Percentiles rank a stretch among this genome's conserved stretches.
Conservation (phyloP, 2,888 invertebrate genomes). For the Pocota personata region DNA sequence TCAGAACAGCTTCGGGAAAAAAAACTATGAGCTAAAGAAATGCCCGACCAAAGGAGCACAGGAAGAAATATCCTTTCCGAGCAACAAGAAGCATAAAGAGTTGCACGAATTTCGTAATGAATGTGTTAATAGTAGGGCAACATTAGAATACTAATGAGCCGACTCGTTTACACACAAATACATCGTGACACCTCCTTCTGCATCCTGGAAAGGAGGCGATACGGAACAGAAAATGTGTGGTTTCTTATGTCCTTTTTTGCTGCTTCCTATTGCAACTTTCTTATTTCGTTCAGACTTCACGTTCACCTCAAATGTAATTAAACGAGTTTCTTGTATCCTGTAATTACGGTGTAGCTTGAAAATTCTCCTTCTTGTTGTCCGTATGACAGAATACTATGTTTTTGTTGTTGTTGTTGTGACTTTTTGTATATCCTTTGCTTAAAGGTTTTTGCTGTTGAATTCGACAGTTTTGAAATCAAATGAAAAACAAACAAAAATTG, state of each 20-base stretch:
- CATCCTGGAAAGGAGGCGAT: slow-evolving; percentile 4
- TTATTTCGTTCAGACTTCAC: slow-evolving; percentile 34
- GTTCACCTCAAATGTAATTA: slow-evolving; percentile 66
- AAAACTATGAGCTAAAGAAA: not conserved
- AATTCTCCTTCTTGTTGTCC: not conserved
- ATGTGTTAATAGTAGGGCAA: slow-evolving; percentile 66
- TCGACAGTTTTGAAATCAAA: too few species aligned
- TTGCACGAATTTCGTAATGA: slow-evolving; percentile 68
- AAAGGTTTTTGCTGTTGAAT: too few species aligned
- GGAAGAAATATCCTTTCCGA: slow-evolving; percentile 36
- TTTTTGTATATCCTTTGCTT: too few species aligned
- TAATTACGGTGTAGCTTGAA: not conserved
- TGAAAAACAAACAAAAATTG: too few species aligned
- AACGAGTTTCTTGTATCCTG: slow-evolving; percentile 37
- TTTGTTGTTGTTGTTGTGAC: not conserved
- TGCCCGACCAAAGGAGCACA: not conserved
- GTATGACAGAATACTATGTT: not conserved
- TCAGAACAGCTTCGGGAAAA: slow-evolving; percentile 11
- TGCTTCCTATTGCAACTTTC: slow-evolving; percentile 3
- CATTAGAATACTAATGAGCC: slow-evolving; percentile 72
- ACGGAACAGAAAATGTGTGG: slow-evolving; percentile 38
- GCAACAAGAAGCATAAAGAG: slow-evolving; percentile 65
- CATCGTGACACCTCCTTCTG: not conserved
- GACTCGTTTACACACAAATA: slow-evolving; percentile 49
- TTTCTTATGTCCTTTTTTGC: slow-evolving; percentile 42